phyloP scores from a whole-genome alignment of 2,113 vertebrate species.

The Cyanoramphus novaezelandiae region DNA sequence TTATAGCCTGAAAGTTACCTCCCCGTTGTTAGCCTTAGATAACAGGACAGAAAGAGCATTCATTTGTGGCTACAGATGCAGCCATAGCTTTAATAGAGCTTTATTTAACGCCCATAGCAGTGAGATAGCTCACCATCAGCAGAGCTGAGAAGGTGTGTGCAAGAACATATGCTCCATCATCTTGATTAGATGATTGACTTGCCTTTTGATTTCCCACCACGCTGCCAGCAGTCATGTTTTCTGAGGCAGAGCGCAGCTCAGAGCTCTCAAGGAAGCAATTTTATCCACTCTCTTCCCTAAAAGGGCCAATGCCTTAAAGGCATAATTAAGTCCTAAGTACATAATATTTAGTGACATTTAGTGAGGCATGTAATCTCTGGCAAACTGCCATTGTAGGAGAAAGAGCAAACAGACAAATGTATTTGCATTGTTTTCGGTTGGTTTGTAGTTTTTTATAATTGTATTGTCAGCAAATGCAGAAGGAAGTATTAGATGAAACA shows the following conservation, averaged over 20 bases:
- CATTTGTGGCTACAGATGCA: background rate
- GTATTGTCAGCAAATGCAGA: background rate
- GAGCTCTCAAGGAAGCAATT: slow-evolving; percentile 33
- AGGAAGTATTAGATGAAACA: background rate
- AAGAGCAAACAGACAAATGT: background rate
- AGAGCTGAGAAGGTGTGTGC: background rate
- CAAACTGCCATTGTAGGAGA: background rate
- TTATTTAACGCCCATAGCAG: background rate
- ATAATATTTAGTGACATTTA: slow-evolving; percentile 58
- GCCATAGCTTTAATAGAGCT: background rate
- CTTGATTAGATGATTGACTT: background rate
- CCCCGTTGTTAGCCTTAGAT: background rate
- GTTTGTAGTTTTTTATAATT: background rate
- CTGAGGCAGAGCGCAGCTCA: background rate
- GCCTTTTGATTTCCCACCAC: slow-evolving; percentile 6
- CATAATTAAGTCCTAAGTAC: slow-evolving; percentile 58
- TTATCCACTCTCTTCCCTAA: slow-evolving; percentile 4
- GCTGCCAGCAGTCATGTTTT: background rate
- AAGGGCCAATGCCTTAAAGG: slow-evolving; percentile 48
- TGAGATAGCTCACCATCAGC: background rate
- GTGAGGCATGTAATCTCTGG: slow-evolving; percentile 40
- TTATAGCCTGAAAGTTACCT: rapidly evolving
- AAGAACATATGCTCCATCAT: slow-evolving; percentile 36
- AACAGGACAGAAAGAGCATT: background rate
- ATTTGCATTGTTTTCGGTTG: slow-evolving; percentile 5